Evolutionary conservation across 2,797 vertebrate species (phyloP), one percentile per base, ranked within the genome.

Genomic region (Arremon aurantiirostris): DNA sequence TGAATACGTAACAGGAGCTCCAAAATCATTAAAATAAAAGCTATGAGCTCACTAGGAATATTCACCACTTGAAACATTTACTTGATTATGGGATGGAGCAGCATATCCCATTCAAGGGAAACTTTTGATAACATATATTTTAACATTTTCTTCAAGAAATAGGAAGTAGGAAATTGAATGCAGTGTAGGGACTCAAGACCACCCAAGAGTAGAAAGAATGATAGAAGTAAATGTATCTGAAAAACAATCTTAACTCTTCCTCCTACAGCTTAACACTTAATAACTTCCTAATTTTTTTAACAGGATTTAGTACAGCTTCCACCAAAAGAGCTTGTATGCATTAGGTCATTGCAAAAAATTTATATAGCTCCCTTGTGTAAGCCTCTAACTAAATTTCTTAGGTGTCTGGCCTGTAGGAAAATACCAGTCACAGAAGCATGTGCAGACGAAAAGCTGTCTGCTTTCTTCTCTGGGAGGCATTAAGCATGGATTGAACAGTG

Each of bases 241-340:
- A 82, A 86, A 91, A 91, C 78, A 82, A 42, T 20, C 1, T 0
- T 42, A 83, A 70, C 39, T 82, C 50, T 79, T 90, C 69, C 52
- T 92, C 57, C 66, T 57, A 63, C 1, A 9, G 41, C 57, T 78
- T 83, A 82, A 89, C 47, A 82, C 60, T 91, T 80, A 90, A 46
- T 77, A 92, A 66, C 61, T 84, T 82, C 42, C 47, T 59, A 34
- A 86, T 60, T 93, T 89, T 78, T 47, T 95, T 88, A 94, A 76
- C 14, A 88, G 59, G 56, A 44, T 90, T 88, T 90, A 93, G 32
- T 61, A 69, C 66, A 65, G 77, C 44, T 95, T 90, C 78, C 4
- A 4, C 66, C 37, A 92, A 53, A 84, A 49, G 55, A 73, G 26
- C 47, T 42, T 56, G 23, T 8, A n/a, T 15, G 35, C 24, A 84